phyloP scores from a whole-genome alignment of 1,140 invertebrate species.

The Atopsyche davidsoni region DNA sequence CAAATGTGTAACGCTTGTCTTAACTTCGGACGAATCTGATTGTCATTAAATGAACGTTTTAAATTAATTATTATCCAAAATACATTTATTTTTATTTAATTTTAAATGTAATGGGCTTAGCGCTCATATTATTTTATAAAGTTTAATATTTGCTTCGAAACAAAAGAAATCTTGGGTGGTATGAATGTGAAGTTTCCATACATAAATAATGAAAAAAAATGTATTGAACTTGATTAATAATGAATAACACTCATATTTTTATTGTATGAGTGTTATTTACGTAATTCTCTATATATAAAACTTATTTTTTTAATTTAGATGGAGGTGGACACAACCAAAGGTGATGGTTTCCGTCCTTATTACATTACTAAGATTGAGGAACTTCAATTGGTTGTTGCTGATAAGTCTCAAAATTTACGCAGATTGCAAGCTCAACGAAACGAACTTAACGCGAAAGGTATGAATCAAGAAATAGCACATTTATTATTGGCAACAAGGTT shows the following conservation, averaged over 20 bases:
- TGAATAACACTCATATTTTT: background rate
- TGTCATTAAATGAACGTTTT: no score
- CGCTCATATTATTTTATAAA: no score
- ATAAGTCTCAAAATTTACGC: conserved; percentile 96
- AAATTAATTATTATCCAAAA: no score
- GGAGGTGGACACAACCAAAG: conserved; percentile 78
- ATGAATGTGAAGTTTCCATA: no score
- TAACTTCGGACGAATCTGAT: no score
- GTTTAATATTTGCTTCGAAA: no score
- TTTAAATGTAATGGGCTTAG: no score
- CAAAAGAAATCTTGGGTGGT: no score
- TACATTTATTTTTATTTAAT: no score
- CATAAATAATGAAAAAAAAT: no score
- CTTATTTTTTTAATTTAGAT: conserved; percentile 56
- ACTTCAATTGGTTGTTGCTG: conserved; percentile 88
- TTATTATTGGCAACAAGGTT: background rate
- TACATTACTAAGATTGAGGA: conserved; percentile 98
- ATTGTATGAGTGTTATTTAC: background rate
- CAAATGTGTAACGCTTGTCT: no score
- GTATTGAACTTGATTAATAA: conserved; percentile 3
- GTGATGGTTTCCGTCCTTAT: conserved; percentile 89
- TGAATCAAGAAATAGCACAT: no score
- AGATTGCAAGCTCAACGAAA: conserved; percentile 97
- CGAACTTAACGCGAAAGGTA: conserved; percentile 98
- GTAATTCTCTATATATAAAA: background rate